Evolutionary conservation across 2,113 vertebrate species (phyloP), one percentile per base, ranked within the genome.

Genomic region (Leptodactylus fuscus): DNA sequence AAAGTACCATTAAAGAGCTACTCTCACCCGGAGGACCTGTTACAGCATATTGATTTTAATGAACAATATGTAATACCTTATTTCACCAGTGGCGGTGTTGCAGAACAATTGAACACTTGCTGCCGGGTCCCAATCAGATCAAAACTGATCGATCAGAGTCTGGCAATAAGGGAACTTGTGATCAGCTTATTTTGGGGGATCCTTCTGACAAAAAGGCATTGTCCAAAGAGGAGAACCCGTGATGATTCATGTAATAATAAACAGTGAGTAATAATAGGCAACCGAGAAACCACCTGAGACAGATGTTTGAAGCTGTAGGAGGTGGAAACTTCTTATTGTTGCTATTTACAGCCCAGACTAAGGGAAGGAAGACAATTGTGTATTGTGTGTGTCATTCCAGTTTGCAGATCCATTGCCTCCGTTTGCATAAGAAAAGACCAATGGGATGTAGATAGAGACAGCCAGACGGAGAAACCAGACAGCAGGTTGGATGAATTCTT

Each of bases 281-380:
- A 71, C 32, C n/a, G 73, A 82, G 27, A n/a, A 22, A n/a, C 49
- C 67, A 18, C 67, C 81, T 24, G 67, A 44, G 81, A 29, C 69
- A 46, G 53, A 79, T 24, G 12, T 24, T 20, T 24, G 22, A 65
- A 44, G 32, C 22, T 12, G 11, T 67, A 51, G 34, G 65, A 46
- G 51, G 53, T 58, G 81, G 81, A 75, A 73, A 74, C 32, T 10
- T 81, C n/a, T 75, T 24, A 44, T 83, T 83, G 49, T 60, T 83
- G 34, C 69, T 71, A 73, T 73, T 83, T 74, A 83, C 49, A 73
- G n/a, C 65, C 41, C 67, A 83, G 12, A 83, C 1, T 7, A 53
- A 69, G 80, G 32, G 69, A 83, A 73, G 36, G 81, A 83, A 60
- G 51, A 83, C 69, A 74, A 74, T 83, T 60, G 44, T 74, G 38